Conservation (phyloP, 1,140 invertebrate species). For the Brachionus angularis region DNA sequence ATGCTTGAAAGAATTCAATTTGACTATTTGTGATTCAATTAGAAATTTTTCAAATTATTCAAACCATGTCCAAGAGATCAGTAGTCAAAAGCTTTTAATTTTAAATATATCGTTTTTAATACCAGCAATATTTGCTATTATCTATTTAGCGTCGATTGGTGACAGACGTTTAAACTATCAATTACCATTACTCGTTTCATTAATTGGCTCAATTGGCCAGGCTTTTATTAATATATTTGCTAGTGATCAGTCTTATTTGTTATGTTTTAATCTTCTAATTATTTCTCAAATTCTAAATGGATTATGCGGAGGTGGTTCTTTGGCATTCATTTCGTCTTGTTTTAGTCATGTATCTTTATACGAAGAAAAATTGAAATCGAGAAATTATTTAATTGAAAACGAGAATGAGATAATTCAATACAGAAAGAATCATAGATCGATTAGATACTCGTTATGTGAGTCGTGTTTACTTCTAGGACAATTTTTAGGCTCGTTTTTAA, state of each 20-base stretch:
- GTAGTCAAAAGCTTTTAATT: slow-evolving; percentile 3
- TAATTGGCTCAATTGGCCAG: slow-evolving; percentile 28
- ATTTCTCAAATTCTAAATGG: slow-evolving; percentile 33
- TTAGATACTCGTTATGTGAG: slow-evolving; percentile 24
- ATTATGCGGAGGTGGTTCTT: slow-evolving; percentile 9
- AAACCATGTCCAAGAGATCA: slow-evolving; percentile 21
- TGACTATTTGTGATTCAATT: slow-evolving; percentile 7
- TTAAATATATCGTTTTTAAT: slow-evolving; percentile 23
- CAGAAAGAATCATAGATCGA: slow-evolving; percentile 15
- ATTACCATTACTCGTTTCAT: not conserved
- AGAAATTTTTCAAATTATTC: not conserved
- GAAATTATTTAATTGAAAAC: too few species aligned
- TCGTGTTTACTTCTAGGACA: slow-evolving; percentile 22
- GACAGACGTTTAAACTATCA: slow-evolving; percentile 25
- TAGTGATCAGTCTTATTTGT: not conserved
- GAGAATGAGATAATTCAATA: too few species aligned
- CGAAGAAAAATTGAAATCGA: slow-evolving; percentile 1
- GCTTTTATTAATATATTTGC: slow-evolving; percentile 37
- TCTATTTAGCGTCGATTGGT: slow-evolving; percentile 21
- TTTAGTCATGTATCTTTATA: slow-evolving; percentile 30
- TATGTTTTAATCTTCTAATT: not conserved
- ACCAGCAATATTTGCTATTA: slow-evolving; percentile 34
- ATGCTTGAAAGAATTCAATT: slow-evolving; percentile 23
- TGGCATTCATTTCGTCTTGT: slow-evolving; percentile 40
- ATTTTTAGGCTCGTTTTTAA: slow-evolving; percentile 36